phyloP scores from a whole-genome alignment of 92 coral and sea anemone genomes.

The Heteractis magnifica region DNA sequence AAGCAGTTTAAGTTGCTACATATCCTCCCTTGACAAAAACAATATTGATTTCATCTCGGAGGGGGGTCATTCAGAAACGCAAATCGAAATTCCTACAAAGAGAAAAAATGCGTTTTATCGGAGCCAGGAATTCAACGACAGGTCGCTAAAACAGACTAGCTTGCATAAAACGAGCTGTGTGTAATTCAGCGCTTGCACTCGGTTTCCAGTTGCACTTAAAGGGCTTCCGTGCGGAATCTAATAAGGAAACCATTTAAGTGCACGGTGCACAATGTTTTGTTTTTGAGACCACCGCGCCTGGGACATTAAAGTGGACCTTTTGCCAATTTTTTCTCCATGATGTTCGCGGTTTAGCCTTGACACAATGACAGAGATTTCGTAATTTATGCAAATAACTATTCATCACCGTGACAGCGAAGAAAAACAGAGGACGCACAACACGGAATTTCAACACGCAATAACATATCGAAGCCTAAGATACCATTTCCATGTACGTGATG shows the following conservation, averaged over 20 bases:
- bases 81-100: conserved; percentile 17
- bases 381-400: conserved; percentile 46
- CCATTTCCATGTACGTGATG: neutral
- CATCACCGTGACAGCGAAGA: conserved; percentile 61
- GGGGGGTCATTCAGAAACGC: conserved; percentile 9
- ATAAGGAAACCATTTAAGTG: conserved; percentile 9
- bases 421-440: conserved; percentile 39
- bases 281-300: neutral
- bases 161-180: neutral
- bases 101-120: neutral
- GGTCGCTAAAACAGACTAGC: neutral
- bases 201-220: conserved; percentile 2
- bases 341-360: conserved; percentile 25
- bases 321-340: conserved; percentile 4
- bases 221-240: conserved; percentile 6
- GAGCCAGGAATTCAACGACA: neutral
- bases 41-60: neutral
- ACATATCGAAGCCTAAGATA: neutral
- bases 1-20: neutral
- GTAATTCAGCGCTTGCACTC: conserved; percentile 1
- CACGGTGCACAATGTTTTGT: neutral
- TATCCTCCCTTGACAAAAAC: conserved; percentile 1
- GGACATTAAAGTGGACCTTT: neutral
- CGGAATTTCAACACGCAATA: conserved; percentile 64
- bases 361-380: neutral